Conservation (phyloP, 2,888 invertebrate genomes). For the Baccha elongata region DNA sequence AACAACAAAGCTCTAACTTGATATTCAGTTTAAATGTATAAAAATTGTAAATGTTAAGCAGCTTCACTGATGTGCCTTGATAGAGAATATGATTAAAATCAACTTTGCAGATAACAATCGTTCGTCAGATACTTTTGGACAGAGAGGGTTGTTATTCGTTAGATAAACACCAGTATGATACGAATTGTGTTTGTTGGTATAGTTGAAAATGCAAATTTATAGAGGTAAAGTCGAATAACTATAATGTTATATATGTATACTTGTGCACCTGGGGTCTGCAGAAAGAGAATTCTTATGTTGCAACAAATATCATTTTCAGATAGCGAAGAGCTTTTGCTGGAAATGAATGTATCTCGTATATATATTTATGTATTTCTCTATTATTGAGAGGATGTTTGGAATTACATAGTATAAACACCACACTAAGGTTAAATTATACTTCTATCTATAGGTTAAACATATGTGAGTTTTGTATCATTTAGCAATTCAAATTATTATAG, state of each 20-base stretch:
- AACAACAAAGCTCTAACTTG: slow-evolving; percentile 47
- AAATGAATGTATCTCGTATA: not conserved
- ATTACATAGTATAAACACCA: too few species aligned
- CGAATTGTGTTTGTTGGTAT: not conserved
- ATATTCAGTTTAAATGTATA: slow-evolving; percentile 33
- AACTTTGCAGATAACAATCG: slow-evolving; percentile 24
- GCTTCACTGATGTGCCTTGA: slow-evolving; percentile 28
- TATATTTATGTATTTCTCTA: not conserved
- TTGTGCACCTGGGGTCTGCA: not conserved
- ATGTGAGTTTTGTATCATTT: too few species aligned
- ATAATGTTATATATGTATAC: not conserved
- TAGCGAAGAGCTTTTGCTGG: not conserved
- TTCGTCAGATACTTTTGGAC: slow-evolving; percentile 3
- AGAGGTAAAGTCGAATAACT: not conserved
- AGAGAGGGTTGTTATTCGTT: not conserved
- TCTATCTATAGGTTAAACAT: too few species aligned
- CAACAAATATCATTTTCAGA: not conserved
- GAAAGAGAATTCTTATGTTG: not conserved
- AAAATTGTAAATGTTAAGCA: slow-evolving; percentile 50
- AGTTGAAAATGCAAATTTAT: slow-evolving; percentile 4
- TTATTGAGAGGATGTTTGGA: not conserved
- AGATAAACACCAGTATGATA: not conserved
- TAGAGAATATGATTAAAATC: slow-evolving; percentile 33
- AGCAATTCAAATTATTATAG: too few species aligned
- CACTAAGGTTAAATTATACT: too few species aligned